Evolutionary conservation across 2,113 vertebrate genomes (phyloP).

Genomic region (Crotalus helleri): DNA sequence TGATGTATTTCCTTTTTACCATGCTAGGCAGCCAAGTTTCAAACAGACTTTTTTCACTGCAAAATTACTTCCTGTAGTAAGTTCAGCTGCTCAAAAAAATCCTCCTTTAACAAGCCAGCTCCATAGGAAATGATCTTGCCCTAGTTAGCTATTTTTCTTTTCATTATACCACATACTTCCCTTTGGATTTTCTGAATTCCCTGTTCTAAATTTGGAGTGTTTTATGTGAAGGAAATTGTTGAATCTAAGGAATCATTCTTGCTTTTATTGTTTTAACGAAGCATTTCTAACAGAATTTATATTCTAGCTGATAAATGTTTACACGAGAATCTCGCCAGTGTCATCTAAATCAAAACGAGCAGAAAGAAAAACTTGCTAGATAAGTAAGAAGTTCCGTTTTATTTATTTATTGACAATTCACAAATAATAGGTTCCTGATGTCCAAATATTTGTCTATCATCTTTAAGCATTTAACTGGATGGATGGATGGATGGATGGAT

Average conservation of each 20-base stretch:
- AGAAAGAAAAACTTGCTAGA: conserved; percentile 14
- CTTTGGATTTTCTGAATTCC: conserved; percentile 45
- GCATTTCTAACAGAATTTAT: conserved; percentile 42
- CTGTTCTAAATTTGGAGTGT: conserved; percentile 41
- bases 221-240: conserved; percentile 47
- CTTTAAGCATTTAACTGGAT: background rate
- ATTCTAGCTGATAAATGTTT: conserved; percentile 42
- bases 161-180: conserved; percentile 60
- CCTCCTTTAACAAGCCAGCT: conserved; percentile 38
- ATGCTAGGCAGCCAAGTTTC: conserved; percentile 41
- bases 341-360: conserved; percentile 39
- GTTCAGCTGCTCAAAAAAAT: conserved; percentile 52
- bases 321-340: conserved; percentile 31
- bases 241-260: conserved; percentile 16
- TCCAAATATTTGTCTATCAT: background rate
- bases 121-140: conserved; percentile 62
- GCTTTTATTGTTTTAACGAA: background rate
- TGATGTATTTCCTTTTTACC: conserved; percentile 58
- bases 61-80: conserved; percentile 68
- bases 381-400: conserved; percentile 38
- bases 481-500: no score
- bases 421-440: background rate
- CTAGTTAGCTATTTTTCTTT: conserved; percentile 66
- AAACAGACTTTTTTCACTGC: conserved; percentile 62
- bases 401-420: background rate